phyloP scores from a whole-genome alignment of 2,888 invertebrate genomes.

The Mesorhabditis sp. region DNA sequence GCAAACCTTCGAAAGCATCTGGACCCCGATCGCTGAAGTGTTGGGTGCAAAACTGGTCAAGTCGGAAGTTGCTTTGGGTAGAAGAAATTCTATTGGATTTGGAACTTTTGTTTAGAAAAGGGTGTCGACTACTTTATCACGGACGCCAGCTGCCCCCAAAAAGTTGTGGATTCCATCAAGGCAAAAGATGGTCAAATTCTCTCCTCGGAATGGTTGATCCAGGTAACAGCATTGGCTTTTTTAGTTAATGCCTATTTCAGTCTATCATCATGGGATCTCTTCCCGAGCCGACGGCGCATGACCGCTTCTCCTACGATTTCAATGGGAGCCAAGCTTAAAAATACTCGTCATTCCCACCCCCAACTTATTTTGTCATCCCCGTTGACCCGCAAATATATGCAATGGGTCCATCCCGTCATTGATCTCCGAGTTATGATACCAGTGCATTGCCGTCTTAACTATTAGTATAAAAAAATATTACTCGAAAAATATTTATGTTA shows the following conservation, averaged over 20 bases:
- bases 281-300: slow-evolving; percentile 11
- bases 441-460: no score
- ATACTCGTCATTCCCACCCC: no score
- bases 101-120: background rate
- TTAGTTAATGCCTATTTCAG: slow-evolving; percentile 8
- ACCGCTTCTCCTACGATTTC: background rate
- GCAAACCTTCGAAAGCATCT: slow-evolving; percentile 45
- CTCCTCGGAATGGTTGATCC: slow-evolving; percentile 51
- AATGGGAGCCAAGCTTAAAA: background rate
- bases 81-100: slow-evolving; percentile 8
- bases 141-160: slow-evolving; percentile 15
- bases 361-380: no score
- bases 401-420: no score
- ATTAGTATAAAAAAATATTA: no score
- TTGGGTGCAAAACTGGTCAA: slow-evolving; percentile 37
- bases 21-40: slow-evolving; percentile 47
- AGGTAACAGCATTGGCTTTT: slow-evolving; percentile 20
- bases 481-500: no score
- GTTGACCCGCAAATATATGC: no score
- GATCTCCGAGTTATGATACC: no score
- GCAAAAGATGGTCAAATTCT: slow-evolving; percentile 9
- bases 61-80: background rate
- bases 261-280: slow-evolving; percentile 15
- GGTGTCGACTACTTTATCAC: slow-evolving; percentile 10
- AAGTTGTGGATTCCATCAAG: background rate